A percentile compares a stretch with the other conserved stretches of the same genome.
These are phyloP conservation scores for Poliocrania exsul DNA, from an alignment of 2,797 vertebrate genomes.

Conservation along the genomic window DNA sequence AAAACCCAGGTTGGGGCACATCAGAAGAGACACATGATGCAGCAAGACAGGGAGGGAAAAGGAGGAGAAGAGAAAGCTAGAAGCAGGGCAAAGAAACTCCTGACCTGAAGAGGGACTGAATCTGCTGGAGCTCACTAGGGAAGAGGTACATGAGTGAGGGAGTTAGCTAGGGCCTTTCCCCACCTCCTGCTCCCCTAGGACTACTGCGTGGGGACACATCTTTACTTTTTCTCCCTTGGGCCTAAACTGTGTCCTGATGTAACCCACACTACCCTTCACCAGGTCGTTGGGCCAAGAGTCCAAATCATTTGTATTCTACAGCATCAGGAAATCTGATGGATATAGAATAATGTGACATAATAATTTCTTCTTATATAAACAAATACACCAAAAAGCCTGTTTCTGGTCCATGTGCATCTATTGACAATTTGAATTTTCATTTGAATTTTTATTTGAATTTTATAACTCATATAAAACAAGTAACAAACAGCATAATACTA, in stretches of 20 bases:
- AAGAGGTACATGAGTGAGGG: neutral
- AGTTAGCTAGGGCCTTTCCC: neutral
- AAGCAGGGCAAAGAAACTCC: neutral
- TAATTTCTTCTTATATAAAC: neutral
- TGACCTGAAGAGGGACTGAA: neutral
- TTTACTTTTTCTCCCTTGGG: neutral
- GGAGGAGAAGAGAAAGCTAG: neutral
- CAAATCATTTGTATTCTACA: neutral
- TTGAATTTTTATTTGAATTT: neutral
- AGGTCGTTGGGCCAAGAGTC: neutral
- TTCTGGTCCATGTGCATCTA: neutral
- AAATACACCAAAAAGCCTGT: neutral
- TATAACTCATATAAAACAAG: neutral
- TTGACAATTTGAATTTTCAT: neutral
- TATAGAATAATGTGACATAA: neutral
- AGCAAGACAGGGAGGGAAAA: neutral
- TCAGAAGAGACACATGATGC: neutral
- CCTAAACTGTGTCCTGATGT: neutral
- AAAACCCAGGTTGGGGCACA: neutral
- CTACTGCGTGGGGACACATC: neutral
- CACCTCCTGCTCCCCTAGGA: rapidly evolving
- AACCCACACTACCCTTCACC: neutral
- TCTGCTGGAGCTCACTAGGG: neutral
- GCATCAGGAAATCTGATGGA: neutral
- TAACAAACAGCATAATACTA: neutral